These are phyloP conservation scores for Cassiopea andromeda DNA, from an alignment of 30 jellyfish, hydroid and myxozoan genomes.

Conservation along the genomic window DNA sequence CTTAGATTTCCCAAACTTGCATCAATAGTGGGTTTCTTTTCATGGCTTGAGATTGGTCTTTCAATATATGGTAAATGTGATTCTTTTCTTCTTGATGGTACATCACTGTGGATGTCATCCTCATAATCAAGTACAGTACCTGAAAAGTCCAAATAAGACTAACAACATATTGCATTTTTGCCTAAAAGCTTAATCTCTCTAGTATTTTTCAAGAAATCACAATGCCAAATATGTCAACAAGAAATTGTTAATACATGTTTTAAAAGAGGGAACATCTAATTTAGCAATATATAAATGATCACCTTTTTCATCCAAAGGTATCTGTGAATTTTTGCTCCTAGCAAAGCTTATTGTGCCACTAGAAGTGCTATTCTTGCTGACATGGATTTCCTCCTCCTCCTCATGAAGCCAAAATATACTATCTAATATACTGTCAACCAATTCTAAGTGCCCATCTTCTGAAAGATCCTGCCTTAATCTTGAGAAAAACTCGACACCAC, in stretches of 20 bases:
- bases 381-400: constrained; percentile 9
- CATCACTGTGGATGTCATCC: background rate
- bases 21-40: background rate
- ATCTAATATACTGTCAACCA: constrained; percentile 67
- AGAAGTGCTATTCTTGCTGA: background rate
- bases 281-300: background rate
- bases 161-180: background rate
- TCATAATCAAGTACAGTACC: background rate
- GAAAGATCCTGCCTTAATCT: constrained; percentile 69
- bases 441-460: constrained; percentile 38
- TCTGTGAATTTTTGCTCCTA: background rate
- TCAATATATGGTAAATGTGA: background rate
- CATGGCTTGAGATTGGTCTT: background rate
- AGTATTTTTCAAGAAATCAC: background rate
- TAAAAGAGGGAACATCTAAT: too few relatives aligned
- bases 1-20: background rate
- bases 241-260: too few relatives aligned
- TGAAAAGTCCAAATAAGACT: background rate
- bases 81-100: background rate
- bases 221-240: background rate
- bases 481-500: constrained; percentile 87
- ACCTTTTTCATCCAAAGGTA: background rate
- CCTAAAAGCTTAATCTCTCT: background rate
- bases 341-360: background rate
- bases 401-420: constrained; percentile 70